Evolutionary conservation across 2,113 vertebrate genomes (phyloP).

Genomic region (Myiagra hebetior): DNA sequence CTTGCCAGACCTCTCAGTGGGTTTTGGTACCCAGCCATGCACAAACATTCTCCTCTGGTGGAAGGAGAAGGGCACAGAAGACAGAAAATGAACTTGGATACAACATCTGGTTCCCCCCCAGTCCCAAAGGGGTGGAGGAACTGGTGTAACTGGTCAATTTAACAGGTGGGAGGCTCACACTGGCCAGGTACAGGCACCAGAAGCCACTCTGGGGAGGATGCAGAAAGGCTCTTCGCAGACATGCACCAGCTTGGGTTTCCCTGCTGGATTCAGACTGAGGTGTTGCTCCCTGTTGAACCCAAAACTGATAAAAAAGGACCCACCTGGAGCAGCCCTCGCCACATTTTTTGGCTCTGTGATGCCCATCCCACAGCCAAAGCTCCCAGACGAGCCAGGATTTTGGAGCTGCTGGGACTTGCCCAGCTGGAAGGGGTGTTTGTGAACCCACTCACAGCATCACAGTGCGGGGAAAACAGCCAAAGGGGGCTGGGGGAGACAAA

Average conservation of each 20-base stretch:
- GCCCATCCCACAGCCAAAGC: not conserved
- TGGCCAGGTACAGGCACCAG: not conserved
- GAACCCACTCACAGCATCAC: not conserved
- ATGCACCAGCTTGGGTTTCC: not conserved
- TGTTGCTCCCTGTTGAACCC: not conserved
- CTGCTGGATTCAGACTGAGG: not conserved
- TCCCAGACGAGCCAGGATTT: not conserved
- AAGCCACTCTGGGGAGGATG: not conserved
- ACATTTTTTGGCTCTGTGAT: not conserved
- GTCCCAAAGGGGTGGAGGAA: not conserved
- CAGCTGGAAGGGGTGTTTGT: not conserved
- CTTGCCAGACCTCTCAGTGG: rapidly evolving
- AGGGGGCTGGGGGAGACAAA: not conserved
- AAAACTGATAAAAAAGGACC: not conserved
- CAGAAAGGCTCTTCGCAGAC: not conserved
- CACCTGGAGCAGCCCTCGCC: not conserved
- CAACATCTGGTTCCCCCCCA: not conserved
- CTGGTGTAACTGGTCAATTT: not conserved
- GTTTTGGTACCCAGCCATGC: not conserved
- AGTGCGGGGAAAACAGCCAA: not conserved
- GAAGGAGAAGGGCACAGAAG: not conserved
- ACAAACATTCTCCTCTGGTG: not conserved
- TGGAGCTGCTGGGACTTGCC: not conserved
- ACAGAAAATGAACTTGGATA: not conserved
- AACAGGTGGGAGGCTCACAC: not conserved